phyloP scores from a whole-genome alignment of 2,113 vertebrate species.

The Globicephala melas region DNA sequence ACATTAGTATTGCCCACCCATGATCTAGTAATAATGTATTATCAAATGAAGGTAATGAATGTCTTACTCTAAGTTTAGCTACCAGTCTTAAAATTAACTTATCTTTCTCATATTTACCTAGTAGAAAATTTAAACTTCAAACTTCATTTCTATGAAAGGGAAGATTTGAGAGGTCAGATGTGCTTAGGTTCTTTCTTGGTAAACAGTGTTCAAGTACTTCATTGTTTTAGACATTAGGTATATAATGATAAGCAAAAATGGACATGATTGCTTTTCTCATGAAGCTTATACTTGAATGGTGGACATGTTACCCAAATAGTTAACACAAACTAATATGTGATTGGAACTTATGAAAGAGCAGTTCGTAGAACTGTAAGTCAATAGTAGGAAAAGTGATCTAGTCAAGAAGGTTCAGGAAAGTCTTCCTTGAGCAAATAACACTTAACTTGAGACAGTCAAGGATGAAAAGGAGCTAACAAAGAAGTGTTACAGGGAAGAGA shows the following conservation, averaged over 20 bases:
- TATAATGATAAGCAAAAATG: slow-evolving; percentile 3
- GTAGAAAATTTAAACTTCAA: slow-evolving; percentile 37
- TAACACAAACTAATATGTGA: background rate
- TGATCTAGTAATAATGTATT: slow-evolving; percentile 38
- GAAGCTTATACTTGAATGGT: background rate
- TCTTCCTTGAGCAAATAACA: slow-evolving; percentile 11
- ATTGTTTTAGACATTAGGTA: slow-evolving; percentile 27
- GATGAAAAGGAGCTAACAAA: background rate
- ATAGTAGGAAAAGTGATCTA: background rate
- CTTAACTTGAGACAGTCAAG: background rate
- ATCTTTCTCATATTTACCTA: slow-evolving; percentile 28
- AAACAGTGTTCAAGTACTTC: slow-evolving; percentile 5
- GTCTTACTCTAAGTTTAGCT: slow-evolving; percentile 23
- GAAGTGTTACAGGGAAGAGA: background rate
- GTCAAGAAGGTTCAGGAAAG: background rate
- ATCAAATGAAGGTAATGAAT: slow-evolving; percentile 5
- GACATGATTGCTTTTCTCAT: background rate
- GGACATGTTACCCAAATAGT: background rate
- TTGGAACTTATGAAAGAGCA: background rate
- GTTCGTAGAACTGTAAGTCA: background rate
- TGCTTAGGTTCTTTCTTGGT: slow-evolving; percentile 22
- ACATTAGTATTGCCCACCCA: background rate
- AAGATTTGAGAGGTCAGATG: slow-evolving; percentile 43
- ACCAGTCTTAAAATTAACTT: background rate
- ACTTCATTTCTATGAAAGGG: slow-evolving; percentile 13